Evolutionary conservation across 1,140 invertebrate species (phyloP).

Genomic region (Carcinoscorpius rotundicauda): DNA sequence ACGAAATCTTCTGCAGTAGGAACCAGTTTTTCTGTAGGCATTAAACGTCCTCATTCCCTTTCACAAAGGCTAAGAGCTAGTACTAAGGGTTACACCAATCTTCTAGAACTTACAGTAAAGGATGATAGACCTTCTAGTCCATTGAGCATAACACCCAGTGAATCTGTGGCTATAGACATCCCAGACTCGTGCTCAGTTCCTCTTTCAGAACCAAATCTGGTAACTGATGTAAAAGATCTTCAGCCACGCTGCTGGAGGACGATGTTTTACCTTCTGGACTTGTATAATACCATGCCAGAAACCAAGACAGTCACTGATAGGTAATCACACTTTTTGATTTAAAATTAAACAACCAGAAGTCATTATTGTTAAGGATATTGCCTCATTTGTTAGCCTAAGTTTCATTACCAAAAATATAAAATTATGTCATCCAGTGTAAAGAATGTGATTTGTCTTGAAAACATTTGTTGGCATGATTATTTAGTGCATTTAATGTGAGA

Average conservation of each 20-base stretch:
- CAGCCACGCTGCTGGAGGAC: conserved; percentile 87
- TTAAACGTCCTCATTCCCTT: conserved; percentile 18
- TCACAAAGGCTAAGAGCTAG: conserved; percentile 20
- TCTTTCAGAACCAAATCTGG: conserved; percentile 33
- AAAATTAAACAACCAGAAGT: neutral
- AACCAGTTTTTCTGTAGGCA: conserved; percentile 13
- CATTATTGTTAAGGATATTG: too few relatives aligned
- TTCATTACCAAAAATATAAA: too few relatives aligned
- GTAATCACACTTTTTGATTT: conserved; percentile 2
- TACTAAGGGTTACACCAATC: conserved; percentile 22
- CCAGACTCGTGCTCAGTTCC: conserved; percentile 29
- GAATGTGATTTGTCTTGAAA: too few relatives aligned
- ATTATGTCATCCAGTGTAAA: too few relatives aligned
- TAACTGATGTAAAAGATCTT: conserved; percentile 34
- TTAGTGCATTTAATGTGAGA: too few relatives aligned
- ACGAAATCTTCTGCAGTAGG: conserved; percentile 11
- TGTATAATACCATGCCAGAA: conserved; percentile 88
- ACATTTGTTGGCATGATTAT: too few relatives aligned
- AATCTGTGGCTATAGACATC: conserved; percentile 34
- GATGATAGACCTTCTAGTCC: conserved; percentile 16
- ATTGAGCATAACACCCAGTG: conserved; percentile 23
- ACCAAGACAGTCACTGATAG: conserved; percentile 68
- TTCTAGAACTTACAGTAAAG: conserved; percentile 19
- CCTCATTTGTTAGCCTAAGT: too few relatives aligned
- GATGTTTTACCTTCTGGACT: conserved; percentile 77